Evolutionary conservation across 2,888 invertebrate genomes (phyloP), one percentile per base, ranked within the genome.

Genomic region (Agrotis exclamationis): DNA sequence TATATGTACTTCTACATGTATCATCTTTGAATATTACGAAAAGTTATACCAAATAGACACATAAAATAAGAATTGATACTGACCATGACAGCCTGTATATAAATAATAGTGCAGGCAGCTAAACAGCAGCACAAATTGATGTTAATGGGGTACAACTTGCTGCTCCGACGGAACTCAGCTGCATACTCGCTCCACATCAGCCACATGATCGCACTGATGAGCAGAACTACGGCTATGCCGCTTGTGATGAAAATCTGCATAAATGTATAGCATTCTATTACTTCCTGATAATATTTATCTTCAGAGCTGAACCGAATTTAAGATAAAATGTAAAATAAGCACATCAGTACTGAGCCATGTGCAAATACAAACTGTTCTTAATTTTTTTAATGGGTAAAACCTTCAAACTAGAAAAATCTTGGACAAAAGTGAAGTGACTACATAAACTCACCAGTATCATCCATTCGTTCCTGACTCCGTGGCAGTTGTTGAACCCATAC

Each of bases 51-150:
- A 9, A 9, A 33, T n/a, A 18, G 28, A n/a, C 13, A 13, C 11
- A 28, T 28, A n/a, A n/a, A 2, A n/a, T 20, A 48, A 18, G 2
- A 7, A 9, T 16, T 14, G 18, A 14, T 13, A 58, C 95, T 95
- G 90, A 97, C 97, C 95, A 97, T 97, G 76, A 97, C 96, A 74
- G 97, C 97, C 74, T 97, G 95, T 88, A 97, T 96, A 88, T 97
- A 97, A 56, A 97, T 96, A 20, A 97, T 88, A 77, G 97, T 97
- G 71, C 97, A 97, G 28, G 97, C 94, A 47, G 96, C 96, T 33
- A 97, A 93, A 76, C 97, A 97, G 68, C 97, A 95, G 86, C 97
- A 97, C 47, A 97, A 92, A 87, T 97, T 97, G 59, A 97, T 95
- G 70, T 96, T 96, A 44, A 96, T 95, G 0, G 96, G 96, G 84